Evolutionary conservation across 2,888 invertebrate species (phyloP), one percentile per base, ranked within the genome.

Genomic region (Gasteruption jaculator): DNA sequence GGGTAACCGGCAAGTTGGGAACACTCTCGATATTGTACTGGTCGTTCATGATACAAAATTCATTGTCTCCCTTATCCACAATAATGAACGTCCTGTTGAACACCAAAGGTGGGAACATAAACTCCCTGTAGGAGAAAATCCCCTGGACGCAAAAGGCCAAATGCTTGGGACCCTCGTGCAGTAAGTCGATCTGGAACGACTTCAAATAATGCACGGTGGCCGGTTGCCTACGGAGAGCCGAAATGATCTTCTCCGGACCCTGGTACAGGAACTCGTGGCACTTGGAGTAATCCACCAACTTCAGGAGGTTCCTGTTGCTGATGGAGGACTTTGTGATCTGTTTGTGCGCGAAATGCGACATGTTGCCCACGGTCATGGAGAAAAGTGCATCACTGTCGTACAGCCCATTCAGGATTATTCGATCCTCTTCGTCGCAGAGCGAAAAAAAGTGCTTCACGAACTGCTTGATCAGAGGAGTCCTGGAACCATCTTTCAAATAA

Each of bases 261-360:
- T 49, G 50, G 3, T 69, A 41, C n/a, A 71, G 39, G 38, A 58
- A 66, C 40, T 71, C 68, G 21, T 63, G 60, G 24, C 67, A 69
- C 21, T 68, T 69, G 0, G 70, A 68, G 29, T 69, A 71, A 31
- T 71, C 70, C 1, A 64, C 68, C 30, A 67, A 68, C 46, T 71
- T 70, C 4, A 68, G 43, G 26, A 70, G 48, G 51, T 71, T 71
- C 39, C 70, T 54, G 19, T 70, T 69, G 4, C 45, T 57, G 1
- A 56, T 54, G 43, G 68, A 62, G 2, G 54, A 49, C 41, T 63
- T 66, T 11, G 60, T 56, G 40, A 68, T 50, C 39, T 65, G 62
- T 38, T 63, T 60, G n/a, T 68, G 65, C 10, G 31, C 35, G n/a
- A 57, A 53, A 39, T 62, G 65, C 3, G 53, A 44, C 3, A 61